phyloP scores from a whole-genome alignment of 2,113 vertebrate species.

The Protobothrops mucrosquamatus region DNA sequence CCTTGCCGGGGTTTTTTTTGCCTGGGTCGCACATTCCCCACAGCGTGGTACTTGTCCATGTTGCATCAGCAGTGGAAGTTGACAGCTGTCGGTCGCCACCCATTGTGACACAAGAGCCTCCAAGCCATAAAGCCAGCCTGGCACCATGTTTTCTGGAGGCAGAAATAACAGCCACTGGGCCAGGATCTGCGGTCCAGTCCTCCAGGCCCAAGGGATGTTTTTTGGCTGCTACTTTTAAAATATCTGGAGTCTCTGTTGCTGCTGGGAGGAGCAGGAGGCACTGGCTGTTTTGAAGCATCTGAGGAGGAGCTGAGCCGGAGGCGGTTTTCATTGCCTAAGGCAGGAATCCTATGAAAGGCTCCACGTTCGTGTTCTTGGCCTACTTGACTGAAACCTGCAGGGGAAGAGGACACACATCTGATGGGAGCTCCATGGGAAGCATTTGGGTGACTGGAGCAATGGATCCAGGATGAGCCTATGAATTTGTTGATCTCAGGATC shows the following conservation, averaged over 20 bases:
- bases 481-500: neutral
- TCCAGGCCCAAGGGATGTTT: neutral
- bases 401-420: neutral
- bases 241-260: neutral
- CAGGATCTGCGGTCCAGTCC: neutral
- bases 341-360: neutral
- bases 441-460: neutral
- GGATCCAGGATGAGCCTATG: neutral
- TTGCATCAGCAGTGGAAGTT: constrained; percentile 53
- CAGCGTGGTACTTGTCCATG: neutral
- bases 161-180: neutral
- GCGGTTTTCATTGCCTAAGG: neutral
- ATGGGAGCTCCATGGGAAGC: neutral
- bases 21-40: neutral
- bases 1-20: neutral
- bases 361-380: too few relatives aligned
- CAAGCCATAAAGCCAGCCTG: constrained; percentile 55
- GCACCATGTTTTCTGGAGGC: neutral
- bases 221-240: neutral
- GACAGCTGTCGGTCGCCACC: constrained; percentile 56
- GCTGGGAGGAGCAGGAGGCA: neutral
- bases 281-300: neutral
- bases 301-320: neutral
- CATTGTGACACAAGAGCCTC: constrained; percentile 50
- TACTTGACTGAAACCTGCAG: too few relatives aligned